Percentiles rank a stretch among this genome's conserved stretches.
Evolutionary conservation across 2,797 vertebrate genomes (phyloP).

Genomic region (Enteromius unitaeniatus): DNA sequence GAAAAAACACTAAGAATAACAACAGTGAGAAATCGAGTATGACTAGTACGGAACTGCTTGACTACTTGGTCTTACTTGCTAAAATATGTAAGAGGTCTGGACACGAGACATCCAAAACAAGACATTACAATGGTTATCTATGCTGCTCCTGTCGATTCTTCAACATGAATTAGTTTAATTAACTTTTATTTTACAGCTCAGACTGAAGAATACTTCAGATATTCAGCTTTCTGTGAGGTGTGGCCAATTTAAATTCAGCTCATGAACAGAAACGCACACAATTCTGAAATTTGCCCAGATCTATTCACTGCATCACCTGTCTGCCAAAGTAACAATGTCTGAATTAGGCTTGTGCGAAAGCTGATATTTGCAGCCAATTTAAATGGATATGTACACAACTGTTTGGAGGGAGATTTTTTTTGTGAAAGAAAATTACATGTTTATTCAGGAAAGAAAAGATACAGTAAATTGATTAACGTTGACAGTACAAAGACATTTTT

Average conservation of each 20-base stretch:
- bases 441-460: no score
- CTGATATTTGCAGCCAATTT: background rate
- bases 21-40: background rate
- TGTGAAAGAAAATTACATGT: no score
- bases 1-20: background rate
- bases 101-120: background rate
- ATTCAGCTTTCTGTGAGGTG: background rate
- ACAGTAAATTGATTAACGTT: no score
- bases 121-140: background rate
- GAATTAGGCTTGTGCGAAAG: background rate
- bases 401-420: background rate
- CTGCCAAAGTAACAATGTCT: background rate
- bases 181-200: background rate
- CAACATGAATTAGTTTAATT: constrained; percentile 16
- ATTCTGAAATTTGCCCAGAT: background rate
- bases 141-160: background rate
- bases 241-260: background rate
- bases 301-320: background rate
- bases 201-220: background rate
- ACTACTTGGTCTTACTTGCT: background rate
- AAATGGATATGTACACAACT: background rate
- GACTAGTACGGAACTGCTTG: background rate
- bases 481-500: no score
- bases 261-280: background rate
- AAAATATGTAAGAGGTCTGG: background rate